Evolutionary conservation across 2,888 invertebrate genomes (phyloP).

Genomic region (Saturnia japonica): DNA sequence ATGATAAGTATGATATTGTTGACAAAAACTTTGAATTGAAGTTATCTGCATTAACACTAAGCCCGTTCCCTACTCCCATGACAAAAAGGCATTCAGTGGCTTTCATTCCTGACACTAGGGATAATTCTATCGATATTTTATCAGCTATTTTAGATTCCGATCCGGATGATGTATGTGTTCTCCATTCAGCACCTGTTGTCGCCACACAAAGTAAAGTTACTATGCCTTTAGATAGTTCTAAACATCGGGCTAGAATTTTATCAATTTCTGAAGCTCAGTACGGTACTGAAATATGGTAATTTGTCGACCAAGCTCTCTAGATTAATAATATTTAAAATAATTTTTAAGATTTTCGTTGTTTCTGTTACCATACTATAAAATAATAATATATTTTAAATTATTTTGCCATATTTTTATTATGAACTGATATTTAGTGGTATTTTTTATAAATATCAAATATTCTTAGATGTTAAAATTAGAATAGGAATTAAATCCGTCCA

Average conservation of each 20-base stretch:
- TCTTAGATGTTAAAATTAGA: neutral
- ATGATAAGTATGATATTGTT: conserved; percentile 48
- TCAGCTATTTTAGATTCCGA: conserved; percentile 77
- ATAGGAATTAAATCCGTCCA: conserved; percentile 51
- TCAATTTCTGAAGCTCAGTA: conserved; percentile 83
- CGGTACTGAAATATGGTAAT: conserved; percentile 90
- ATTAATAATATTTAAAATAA: conserved; percentile 24
- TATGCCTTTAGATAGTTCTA: conserved; percentile 82
- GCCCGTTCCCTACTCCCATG: conserved; percentile 70
- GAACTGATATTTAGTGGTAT: conserved; percentile 15
- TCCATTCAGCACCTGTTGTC: conserved; percentile 74
- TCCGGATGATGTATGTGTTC: conserved; percentile 66
- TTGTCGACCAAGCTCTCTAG: conserved; percentile 28
- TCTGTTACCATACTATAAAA: conserved; percentile 28
- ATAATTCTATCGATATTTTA: conserved; percentile 68
- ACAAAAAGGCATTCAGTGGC: conserved; percentile 70
- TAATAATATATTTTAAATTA: conserved; percentile 25
- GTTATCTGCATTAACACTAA: conserved; percentile 68
- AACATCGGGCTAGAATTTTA: conserved; percentile 85
- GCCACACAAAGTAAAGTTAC: conserved; percentile 82
- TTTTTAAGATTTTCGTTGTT: conserved; percentile 22
- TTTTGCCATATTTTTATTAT: conserved; percentile 32
- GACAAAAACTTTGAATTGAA: conserved; percentile 66
- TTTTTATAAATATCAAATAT: conserved; percentile 1
- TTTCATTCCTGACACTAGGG: conserved; percentile 63